Base-by-base conservation (phyloP, 2,797 vertebrate genomes). In the Mus minutoides region DNA sequence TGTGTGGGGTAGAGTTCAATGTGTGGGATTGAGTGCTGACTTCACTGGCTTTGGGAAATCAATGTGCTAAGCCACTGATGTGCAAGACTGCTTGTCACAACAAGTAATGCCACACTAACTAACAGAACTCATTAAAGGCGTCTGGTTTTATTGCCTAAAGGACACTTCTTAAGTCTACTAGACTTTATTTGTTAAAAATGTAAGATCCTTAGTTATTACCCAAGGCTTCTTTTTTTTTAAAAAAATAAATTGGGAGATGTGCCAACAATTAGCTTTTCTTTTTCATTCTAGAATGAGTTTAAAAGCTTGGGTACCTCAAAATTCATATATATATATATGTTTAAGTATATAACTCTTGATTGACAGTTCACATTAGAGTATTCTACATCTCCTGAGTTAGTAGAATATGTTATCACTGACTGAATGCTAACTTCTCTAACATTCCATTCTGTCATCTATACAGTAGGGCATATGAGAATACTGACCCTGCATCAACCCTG, bases 271-370 rank as follows among this genome's bases (percentile, higher is more conserved):
- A 71, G 49, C 6, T 92, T 90, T 31, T 49, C n/a, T 31, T 94
- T 85, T 85, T 77, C 37, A 77, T 77, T 88, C 84, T 60, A 8
- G 34, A 92, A 85, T 91, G 40, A 78, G 88, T 88, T 88, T 83
- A 87, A 93, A 58, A 58, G 8, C 21, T 87, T 64, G 17, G 11
- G 11, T 43, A 26, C 73, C 17, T 94, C 49, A n/a, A 69, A 89
- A 54, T 49, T 93, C 56, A 16, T 67, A 34, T 21, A 54, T 9
- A 52, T 77, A 49, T 16, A 46, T 49, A 7, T 9, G 69, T 8
- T 21, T 71, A 37, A 1, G 43, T 22, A 40, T 19, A 6, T 6
- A n/a, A 2, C 78, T 88, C 64, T 88, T 94, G 43, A 78, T n/a
- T 40, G 19, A 29, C 2, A 83, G 3, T 56, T 54, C 62, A 19